Base-by-base conservation (phyloP, 2,888 invertebrate species). In the Rhynchonema sp. region DNA sequence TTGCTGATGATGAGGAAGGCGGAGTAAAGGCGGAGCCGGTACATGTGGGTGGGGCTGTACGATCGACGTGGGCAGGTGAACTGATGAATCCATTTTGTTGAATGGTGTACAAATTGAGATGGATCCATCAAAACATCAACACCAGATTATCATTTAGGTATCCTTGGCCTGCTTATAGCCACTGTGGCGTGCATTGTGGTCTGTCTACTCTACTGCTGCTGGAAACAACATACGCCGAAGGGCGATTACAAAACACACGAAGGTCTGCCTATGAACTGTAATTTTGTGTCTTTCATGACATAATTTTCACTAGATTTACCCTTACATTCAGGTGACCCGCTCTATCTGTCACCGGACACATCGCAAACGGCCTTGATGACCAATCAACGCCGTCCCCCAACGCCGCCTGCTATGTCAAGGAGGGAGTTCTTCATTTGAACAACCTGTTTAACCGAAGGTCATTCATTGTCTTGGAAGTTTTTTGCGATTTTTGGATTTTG, bases 181-280 rank as follows among this genome's bases (percentile, higher is more conserved):
- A 17, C n/a, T 13, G 6, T 57, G 23, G 23, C 29, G 29, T 25
- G 13, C n/a, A 13, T 57, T 17, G 27, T 30, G 25, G 9, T 25
- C n/a, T 23, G 25, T 28, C 13, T 13, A 26, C 46, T 46, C 17
- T 20, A 13, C 23, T 46, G 46, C 27, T 57, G 52, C 27, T 49
- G 52, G 23, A 2, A 20, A 25, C 13, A 2, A 49, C 46, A 27
- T n/a, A 6, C 30, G 20, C 58, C 46, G 26, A 2, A 20, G 13
- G 58, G 58, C 58, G 49, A 23, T 13, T 57, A 57, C 52, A 57
- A 57, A 27, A 57, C 58, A 25, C 58, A 57, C 58, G 58, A 57
- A 23, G n/a, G n/a, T n/a, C n/a, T n/a, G n/a, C n/a, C n/a, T n/a
- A n/a, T n/a, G n/a, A n/a, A n/a, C n/a, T n/a, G n/a, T n/a, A n/a